A percentile compares a stretch with the other conserved stretches of the same genome.
phyloP scores from a whole-genome alignment of 2,113 vertebrate species.

The Boleophthalmus pectinirostris region DNA sequence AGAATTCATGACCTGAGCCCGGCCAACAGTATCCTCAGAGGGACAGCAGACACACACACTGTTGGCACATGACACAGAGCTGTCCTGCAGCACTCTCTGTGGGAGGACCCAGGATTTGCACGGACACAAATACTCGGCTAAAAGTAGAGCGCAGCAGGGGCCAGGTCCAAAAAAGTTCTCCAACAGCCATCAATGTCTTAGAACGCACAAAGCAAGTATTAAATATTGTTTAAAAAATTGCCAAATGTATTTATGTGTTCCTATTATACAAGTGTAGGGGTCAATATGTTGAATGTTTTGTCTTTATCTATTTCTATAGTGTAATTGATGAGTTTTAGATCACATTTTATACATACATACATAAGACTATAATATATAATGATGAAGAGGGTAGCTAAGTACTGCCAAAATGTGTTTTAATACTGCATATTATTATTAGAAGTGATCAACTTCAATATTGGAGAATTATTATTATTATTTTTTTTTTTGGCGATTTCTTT shows the following conservation, averaged over 20 bases:
- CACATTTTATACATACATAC: too few species aligned
- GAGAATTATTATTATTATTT: too few species aligned
- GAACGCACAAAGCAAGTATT: not conserved
- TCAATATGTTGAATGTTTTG: too few species aligned
- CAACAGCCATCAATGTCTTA: not conserved
- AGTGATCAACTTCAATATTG: too few species aligned
- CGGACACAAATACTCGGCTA: not conserved
- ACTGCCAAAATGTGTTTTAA: too few species aligned
- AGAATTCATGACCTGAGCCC: slow-evolving; percentile 57
- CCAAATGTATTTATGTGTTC: too few species aligned
- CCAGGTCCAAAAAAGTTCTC: not conserved
- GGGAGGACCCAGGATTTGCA: slow-evolving; percentile 11
- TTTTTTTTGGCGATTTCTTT: too few species aligned
- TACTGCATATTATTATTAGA: too few species aligned
- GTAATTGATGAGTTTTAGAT: too few species aligned
- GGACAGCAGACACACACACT: slow-evolving; percentile 46
- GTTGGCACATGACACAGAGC: slow-evolving; percentile 54
- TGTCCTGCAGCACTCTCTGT: slow-evolving; percentile 52
- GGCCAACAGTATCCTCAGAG: slow-evolving; percentile 27
- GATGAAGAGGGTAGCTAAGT: not conserved
- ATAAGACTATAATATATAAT: not conserved
- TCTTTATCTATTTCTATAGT: too few species aligned
- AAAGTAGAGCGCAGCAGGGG: not conserved
- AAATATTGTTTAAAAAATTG: not conserved
- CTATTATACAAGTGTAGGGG: too few species aligned